phyloP scores from a whole-genome alignment of 2,113 vertebrate genomes.

The Hypomesus transpacificus region DNA sequence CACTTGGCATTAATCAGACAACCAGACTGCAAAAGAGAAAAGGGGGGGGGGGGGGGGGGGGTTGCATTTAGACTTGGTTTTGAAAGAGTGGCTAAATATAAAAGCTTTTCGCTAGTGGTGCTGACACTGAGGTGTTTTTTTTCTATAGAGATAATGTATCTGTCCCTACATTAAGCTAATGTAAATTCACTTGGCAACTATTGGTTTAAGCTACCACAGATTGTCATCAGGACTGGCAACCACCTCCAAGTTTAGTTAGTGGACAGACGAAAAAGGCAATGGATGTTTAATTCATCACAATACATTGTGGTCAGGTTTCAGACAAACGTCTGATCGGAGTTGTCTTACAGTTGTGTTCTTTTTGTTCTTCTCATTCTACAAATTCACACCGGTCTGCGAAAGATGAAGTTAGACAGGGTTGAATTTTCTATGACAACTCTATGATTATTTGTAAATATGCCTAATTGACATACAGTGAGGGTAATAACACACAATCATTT shows the following conservation, averaged over 20 bases:
- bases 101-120: constrained; percentile 23
- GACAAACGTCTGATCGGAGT: neutral
- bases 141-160: neutral
- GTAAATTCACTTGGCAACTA: neutral
- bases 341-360: neutral
- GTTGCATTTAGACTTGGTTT: neutral
- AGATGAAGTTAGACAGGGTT: too few species aligned
- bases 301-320: neutral
- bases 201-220: neutral
- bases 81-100: constrained; percentile 34
- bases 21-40: neutral
- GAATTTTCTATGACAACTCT: too few species aligned
- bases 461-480: too few species aligned
- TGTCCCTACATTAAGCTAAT: neutral
- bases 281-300: neutral
- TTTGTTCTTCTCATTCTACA: neutral
- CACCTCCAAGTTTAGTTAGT: neutral
- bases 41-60: too few species aligned
- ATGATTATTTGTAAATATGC: too few species aligned
- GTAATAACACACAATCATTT: too few species aligned
- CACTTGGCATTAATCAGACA: constrained; percentile 24
- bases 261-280: neutral
- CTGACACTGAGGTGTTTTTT: constrained; percentile 5
- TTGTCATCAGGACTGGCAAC: neutral
- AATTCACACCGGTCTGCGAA: too few species aligned